Conservation (phyloP, 1,140 invertebrate genomes). For the Ips nitidus region DNA sequence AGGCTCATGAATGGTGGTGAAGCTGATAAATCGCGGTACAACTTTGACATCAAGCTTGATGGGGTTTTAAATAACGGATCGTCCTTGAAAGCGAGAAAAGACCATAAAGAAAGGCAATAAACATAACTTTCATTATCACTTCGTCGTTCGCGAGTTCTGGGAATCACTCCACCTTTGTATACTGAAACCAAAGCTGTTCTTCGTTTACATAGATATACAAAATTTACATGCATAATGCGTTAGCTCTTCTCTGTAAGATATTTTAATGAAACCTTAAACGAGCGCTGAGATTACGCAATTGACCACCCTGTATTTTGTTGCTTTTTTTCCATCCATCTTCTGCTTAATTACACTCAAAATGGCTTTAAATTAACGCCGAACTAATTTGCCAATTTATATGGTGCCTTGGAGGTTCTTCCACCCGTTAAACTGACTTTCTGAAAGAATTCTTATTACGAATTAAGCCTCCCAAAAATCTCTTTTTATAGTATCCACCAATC, state of each 20-base stretch:
- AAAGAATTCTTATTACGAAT: too few species aligned
- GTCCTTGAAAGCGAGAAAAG: conserved; percentile 1
- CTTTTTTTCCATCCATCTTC: too few species aligned
- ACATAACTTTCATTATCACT: conserved; percentile 6
- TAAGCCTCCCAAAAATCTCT: too few species aligned
- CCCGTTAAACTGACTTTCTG: too few species aligned
- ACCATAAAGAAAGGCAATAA: conserved; percentile 3
- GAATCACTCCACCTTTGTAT: conserved; percentile 3
- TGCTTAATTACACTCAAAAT: too few species aligned
- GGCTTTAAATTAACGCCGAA: too few species aligned
- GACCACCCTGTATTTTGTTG: not conserved
- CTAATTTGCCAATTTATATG: too few species aligned
- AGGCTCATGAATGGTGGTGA: not conserved
- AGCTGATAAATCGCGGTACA: conserved; percentile 1
- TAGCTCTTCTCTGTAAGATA: conserved; percentile 1
- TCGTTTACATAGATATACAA: conserved; percentile 6
- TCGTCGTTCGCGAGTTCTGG: conserved; percentile 3
- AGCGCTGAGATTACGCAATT: not conserved
- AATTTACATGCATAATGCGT: conserved; percentile 6
- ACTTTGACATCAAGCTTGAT: not conserved
- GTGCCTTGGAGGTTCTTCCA: too few species aligned
- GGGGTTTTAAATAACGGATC: not conserved
- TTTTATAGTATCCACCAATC: too few species aligned
- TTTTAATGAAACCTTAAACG: conserved; percentile 5
- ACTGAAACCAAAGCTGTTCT: conserved; percentile 4